phyloP scores from a whole-genome alignment of 2,113 vertebrate genomes.

The Oplegnathus fasciatus region DNA sequence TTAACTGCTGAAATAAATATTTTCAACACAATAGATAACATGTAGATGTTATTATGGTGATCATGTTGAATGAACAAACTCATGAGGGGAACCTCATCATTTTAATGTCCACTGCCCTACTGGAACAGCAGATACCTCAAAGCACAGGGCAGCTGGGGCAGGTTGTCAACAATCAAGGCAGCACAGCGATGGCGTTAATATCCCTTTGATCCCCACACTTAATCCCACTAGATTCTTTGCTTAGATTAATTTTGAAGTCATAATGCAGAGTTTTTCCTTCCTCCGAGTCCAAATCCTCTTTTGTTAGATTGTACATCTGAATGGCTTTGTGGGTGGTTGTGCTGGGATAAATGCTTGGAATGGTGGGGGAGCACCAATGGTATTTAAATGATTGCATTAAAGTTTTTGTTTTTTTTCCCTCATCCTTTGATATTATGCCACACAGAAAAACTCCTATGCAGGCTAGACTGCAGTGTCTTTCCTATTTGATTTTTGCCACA shows the following conservation, averaged over 20 bases:
- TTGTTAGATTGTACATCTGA: constrained; percentile 71
- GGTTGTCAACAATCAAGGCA: constrained; percentile 65
- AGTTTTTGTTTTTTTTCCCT: constrained; percentile 18
- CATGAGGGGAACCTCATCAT: constrained; percentile 9
- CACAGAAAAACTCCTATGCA: constrained; percentile 22
- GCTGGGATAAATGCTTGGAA: constrained; percentile 53
- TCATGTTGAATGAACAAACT: constrained; percentile 43
- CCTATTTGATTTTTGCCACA: constrained; percentile 55
- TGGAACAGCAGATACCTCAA: constrained; percentile 40
- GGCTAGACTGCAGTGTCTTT: constrained; percentile 54
- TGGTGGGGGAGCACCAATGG: constrained; percentile 27
- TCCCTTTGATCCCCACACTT: constrained; percentile 79
- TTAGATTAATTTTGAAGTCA: constrained; percentile 81
- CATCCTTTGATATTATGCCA: constrained; percentile 55
- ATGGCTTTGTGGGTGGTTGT: constrained; percentile 68
- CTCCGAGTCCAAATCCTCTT: constrained; percentile 78
- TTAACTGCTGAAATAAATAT: not conserved
- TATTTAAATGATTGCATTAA: constrained; percentile 69
- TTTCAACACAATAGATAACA: constrained; percentile 21
- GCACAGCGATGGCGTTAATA: constrained; percentile 75
- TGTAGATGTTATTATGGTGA: constrained; percentile 26
- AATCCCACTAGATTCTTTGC: constrained; percentile 80
- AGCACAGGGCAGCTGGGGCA: constrained; percentile 66
- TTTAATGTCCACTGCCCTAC: constrained; percentile 12
- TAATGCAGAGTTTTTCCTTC: constrained; percentile 73